Conservation (phyloP, 2,113 vertebrate genomes). For the Manacus vitellinus region DNA sequence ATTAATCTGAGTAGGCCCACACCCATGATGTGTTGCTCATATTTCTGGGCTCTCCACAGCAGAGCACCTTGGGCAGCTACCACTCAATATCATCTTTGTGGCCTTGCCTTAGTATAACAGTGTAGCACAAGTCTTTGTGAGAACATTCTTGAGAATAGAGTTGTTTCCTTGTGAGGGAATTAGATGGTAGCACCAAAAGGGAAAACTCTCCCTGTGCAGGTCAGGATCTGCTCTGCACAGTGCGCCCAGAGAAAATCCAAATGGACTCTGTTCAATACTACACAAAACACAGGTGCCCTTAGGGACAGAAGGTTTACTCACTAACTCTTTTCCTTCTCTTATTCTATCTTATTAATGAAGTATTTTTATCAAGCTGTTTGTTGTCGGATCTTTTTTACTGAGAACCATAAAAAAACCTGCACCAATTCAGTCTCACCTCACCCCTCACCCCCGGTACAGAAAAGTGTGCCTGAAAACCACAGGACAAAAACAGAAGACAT, state of each 20-base stretch:
- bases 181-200: neutral
- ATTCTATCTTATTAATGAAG: neutral
- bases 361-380: neutral
- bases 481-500: neutral
- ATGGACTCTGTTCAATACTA: rapidly evolving
- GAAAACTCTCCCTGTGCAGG: neutral
- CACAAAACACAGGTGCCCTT: neutral
- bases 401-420: neutral
- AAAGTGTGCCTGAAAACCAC: neutral
- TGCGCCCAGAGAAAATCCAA: neutral
- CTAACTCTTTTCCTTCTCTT: neutral
- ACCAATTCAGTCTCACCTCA: neutral
- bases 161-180: neutral
- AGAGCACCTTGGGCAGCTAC: neutral
- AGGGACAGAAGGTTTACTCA: neutral
- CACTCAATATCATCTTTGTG: too few relatives aligned
- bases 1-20: too few relatives aligned
- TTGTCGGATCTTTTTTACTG: rapidly evolving
- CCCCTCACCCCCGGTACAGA: rapidly evolving
- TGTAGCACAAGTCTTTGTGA: neutral
- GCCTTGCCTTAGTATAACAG: neutral
- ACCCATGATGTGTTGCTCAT: rapidly evolving
- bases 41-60: rapidly evolving
- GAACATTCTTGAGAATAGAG: neutral
- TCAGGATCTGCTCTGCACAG: neutral